Conservation (phyloP, 2,797 vertebrate species). For the Xenops minutus region DNA sequence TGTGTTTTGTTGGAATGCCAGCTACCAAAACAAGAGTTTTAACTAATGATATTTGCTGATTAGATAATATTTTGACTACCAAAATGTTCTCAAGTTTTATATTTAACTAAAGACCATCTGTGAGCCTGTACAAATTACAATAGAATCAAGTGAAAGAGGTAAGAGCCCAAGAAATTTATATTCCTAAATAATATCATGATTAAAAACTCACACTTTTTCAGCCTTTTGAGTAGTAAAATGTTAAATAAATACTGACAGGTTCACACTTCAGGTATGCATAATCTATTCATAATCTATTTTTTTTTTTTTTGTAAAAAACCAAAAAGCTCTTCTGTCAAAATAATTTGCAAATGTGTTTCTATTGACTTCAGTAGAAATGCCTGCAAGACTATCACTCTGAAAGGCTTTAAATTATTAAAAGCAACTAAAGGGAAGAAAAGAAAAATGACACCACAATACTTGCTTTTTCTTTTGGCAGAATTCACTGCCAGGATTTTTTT, state of each 20-base stretch:
- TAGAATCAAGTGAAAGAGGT: background rate
- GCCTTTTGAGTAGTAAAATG: background rate
- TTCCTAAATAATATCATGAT: background rate
- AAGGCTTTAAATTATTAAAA: background rate
- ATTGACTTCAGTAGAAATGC: background rate
- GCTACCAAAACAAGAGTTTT: background rate
- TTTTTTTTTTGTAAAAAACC: background rate
- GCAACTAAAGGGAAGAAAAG: background rate
- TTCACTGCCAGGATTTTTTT: background rate
- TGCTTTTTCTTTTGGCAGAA: background rate
- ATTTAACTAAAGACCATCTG: background rate
- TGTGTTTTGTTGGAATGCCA: background rate
- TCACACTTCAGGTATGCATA: background rate
- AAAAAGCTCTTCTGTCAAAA: background rate
- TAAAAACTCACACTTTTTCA: background rate
- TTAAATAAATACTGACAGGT: background rate
- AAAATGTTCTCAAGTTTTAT: background rate
- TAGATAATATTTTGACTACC: slow-evolving; percentile 19
- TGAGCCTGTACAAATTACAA: background rate
- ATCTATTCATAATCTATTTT: background rate
- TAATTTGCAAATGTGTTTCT: background rate
- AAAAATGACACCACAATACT: background rate
- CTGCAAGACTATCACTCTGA: background rate
- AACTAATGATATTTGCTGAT: background rate
- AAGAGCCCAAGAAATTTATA: background rate